Conservation (phyloP, 1,140 invertebrate genomes). For the Diorhabda sublineata region DNA sequence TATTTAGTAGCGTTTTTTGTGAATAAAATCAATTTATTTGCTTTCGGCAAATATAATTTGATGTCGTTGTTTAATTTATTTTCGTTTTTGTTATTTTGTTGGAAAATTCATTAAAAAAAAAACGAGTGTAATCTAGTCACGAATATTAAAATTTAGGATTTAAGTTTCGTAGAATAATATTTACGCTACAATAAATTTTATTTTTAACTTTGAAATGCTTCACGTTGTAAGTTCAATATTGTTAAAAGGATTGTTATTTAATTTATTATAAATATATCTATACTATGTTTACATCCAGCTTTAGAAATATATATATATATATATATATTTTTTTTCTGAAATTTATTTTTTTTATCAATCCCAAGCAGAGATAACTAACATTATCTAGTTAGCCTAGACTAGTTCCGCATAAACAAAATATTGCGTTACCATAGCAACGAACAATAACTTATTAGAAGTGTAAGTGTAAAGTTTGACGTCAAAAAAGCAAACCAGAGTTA, state of each 20-base stretch:
- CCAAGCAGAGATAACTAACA: not conserved
- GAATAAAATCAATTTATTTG: constrained; percentile 10
- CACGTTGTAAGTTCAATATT: not conserved
- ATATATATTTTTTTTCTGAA: not conserved
- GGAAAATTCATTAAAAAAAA: constrained; percentile 15
- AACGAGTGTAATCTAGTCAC: constrained; percentile 37
- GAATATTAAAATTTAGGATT: not conserved
- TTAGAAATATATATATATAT: constrained; percentile 19
- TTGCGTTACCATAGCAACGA: too few species aligned
- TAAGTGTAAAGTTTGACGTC: too few species aligned
- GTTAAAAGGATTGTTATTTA: not conserved
- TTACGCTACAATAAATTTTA: constrained; percentile 6
- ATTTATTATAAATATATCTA: constrained; percentile 5
- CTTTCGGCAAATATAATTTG: constrained; percentile 4
- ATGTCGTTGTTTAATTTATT: constrained; percentile 14
- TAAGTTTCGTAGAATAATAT: not conserved
- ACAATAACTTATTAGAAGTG: too few species aligned
- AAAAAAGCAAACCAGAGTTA: too few species aligned
- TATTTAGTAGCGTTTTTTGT: constrained; percentile 17
- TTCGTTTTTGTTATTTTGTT: constrained; percentile 14
- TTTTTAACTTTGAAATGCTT: not conserved
- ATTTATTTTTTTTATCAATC: constrained; percentile 7
- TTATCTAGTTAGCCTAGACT: too few species aligned
- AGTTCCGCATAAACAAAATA: too few species aligned
- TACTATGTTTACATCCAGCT: not conserved